Evolutionary conservation across 2,797 vertebrate species (phyloP), one percentile per base, ranked within the genome.

Genomic region (Lophius americanus): DNA sequence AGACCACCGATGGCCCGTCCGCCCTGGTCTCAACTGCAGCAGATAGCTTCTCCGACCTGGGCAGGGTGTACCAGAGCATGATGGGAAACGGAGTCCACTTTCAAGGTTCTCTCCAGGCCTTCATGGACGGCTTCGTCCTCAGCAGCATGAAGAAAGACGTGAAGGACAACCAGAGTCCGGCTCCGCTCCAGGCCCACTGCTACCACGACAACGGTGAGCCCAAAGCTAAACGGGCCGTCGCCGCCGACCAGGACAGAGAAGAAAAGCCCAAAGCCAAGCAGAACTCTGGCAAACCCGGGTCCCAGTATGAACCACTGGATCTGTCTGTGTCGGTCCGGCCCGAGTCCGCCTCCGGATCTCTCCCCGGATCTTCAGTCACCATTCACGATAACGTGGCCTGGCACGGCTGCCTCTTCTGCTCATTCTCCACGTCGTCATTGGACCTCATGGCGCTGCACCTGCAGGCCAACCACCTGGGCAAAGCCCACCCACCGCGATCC

Each of bases 361-460:
- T 98, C 48, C 96, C 97, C 0, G 98, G 97, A 47, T 95, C 97
- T 36, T 96, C 96, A 0, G 83, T 98, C 78, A 99, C 96, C 8
- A 90, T 99, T 64, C 97, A 96, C 63, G 98, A 99, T 81, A 99
- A 98, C 14, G 94, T 98, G 8, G 95, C 95, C 0, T 99, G 98
- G 98, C 96, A 99, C 0, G 94, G 96, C 77, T 99, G 98, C 89
- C 93, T 99, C 39, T 99, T 99, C 84, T 99, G 98, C 75, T 95
- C 98, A 23, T 99, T 98, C 81, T 97, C 96, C 7, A 99, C 98
- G 2, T 95, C 97, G 4, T 99, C 98, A n/a, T 87, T 98, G 91
- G 98, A 99, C 88, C 91, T 99, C 23, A 99, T 98, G 97, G 97
- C 97, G 68, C 95, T 99, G 47, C 98, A 99, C 73, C 95, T 99